These are phyloP conservation scores for Oeneis ivallda DNA, from an alignment of 2,888 invertebrate species.

Conservation along the genomic window DNA sequence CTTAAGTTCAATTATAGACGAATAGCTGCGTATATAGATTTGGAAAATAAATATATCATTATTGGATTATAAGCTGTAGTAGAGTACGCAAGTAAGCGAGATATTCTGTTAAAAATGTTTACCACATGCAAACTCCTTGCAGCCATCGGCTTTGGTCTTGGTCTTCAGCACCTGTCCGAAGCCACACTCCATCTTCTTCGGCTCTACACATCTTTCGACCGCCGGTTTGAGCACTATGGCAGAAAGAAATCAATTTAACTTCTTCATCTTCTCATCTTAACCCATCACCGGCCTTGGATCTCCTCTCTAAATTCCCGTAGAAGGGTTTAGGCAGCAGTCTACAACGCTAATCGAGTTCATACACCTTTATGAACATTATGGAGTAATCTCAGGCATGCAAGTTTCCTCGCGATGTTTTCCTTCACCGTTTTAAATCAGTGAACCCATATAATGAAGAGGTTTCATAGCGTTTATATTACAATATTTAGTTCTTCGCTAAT, in stretches of 20 bases:
- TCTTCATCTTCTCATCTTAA: neutral
- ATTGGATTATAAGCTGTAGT: no score
- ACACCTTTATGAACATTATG: no score
- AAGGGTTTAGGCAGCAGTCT: neutral
- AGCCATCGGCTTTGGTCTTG: conserved; percentile 84
- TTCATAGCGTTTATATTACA: no score
- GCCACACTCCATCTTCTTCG: conserved; percentile 86
- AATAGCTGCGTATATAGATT: no score
- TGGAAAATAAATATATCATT: no score
- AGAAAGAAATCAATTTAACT: conserved; percentile 12
- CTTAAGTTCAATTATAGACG: neutral
- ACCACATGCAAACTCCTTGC: conserved; percentile 89
- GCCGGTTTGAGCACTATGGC: conserved; percentile 76
- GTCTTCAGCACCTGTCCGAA: conserved; percentile 86
- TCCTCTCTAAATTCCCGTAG: no score
- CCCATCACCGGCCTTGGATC: no score
- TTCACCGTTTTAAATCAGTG: no score
- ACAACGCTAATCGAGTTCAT: neutral
- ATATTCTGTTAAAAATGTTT: neutral
- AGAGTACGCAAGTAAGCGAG: neutral
- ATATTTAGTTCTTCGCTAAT: no score
- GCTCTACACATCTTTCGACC: conserved; percentile 80
- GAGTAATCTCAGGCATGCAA: no score
- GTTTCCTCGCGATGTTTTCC: no score
- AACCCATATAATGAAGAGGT: no score